These are phyloP conservation scores for Psophia crepitans DNA, from an alignment of 2,113 vertebrate genomes.

Conservation along the genomic window DNA sequence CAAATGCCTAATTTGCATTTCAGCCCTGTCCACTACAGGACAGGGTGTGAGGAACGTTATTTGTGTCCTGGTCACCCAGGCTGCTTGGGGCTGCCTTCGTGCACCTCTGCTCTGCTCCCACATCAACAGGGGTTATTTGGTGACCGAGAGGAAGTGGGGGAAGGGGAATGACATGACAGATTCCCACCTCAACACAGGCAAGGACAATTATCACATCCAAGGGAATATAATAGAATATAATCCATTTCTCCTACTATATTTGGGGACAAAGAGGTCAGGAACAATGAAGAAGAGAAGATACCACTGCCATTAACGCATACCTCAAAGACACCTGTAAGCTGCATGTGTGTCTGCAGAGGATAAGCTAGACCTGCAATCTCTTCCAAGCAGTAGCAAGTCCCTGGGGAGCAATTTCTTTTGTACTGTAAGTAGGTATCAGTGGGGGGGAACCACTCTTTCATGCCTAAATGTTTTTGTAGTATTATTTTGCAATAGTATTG, in stretches of 20 bases:
- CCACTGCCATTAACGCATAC: neutral
- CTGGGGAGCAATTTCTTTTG: slow-evolving; percentile 9
- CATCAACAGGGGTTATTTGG: neutral
- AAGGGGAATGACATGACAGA: too few species aligned
- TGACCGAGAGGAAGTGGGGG: neutral
- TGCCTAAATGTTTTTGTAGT: slow-evolving; percentile 28
- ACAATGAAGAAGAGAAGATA: neutral
- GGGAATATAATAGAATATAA: neutral
- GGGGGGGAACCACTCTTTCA: neutral
- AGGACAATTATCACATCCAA: neutral
- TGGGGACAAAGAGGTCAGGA: neutral
- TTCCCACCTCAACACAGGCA: neutral
- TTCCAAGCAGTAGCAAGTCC: neutral
- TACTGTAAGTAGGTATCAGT: slow-evolving; percentile 19
- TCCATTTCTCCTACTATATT: neutral
- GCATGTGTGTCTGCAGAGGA: neutral
- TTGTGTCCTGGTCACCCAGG: neutral
- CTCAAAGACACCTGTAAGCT: neutral
- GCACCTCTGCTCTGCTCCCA: neutral
- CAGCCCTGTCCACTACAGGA: neutral
- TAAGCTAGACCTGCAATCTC: neutral
- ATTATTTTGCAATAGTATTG: slow-evolving; percentile 7
- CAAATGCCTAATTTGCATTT: neutral
- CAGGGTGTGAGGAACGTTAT: accelerated
- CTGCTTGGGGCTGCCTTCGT: neutral